Percentiles rank a stretch among this genome's conserved stretches.
These are phyloP conservation scores for Triops cancriformis DNA, from an alignment of 1,140 invertebrate genomes.

Conservation along the genomic window DNA sequence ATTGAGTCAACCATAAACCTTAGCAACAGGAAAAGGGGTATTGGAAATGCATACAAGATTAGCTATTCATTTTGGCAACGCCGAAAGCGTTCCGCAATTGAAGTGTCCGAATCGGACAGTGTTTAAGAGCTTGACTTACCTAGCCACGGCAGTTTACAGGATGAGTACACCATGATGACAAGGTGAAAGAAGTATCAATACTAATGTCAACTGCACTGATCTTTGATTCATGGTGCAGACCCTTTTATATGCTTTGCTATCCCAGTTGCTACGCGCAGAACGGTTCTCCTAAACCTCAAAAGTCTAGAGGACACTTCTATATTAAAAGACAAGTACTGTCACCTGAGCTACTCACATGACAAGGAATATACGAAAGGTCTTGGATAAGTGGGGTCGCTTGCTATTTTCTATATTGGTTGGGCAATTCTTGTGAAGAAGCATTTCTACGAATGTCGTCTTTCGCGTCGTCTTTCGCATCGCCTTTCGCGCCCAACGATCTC, in stretches of 20 bases:
- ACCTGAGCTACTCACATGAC: not conserved
- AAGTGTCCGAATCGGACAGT: not conserved
- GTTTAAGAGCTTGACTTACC: not conserved
- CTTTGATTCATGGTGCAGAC: not conserved
- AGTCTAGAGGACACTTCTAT: not conserved
- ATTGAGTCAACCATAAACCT: too few species aligned
- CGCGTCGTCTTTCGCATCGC: not conserved
- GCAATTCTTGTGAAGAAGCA: not conserved
- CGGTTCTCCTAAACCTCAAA: not conserved
- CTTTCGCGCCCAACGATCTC: not conserved
- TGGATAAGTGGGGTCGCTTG: not conserved
- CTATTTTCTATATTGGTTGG: not conserved
- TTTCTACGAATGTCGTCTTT: not conserved
- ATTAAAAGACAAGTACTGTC: not conserved
- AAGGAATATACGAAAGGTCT: not conserved
- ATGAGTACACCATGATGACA: not conserved
- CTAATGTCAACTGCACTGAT: not conserved
- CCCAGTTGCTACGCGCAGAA: not conserved
- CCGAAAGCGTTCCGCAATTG: not conserved
- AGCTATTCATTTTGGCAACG: too few species aligned
- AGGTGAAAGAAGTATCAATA: not conserved
- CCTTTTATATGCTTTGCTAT: not conserved
- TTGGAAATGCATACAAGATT: too few species aligned
- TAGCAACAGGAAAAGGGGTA: too few species aligned
- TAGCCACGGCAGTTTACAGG: not conserved